A percentile compares a stretch with the other conserved stretches of the same genome.
phyloP scores from a whole-genome alignment of 2,888 invertebrate species.

The Zaprionus lineosus region DNA sequence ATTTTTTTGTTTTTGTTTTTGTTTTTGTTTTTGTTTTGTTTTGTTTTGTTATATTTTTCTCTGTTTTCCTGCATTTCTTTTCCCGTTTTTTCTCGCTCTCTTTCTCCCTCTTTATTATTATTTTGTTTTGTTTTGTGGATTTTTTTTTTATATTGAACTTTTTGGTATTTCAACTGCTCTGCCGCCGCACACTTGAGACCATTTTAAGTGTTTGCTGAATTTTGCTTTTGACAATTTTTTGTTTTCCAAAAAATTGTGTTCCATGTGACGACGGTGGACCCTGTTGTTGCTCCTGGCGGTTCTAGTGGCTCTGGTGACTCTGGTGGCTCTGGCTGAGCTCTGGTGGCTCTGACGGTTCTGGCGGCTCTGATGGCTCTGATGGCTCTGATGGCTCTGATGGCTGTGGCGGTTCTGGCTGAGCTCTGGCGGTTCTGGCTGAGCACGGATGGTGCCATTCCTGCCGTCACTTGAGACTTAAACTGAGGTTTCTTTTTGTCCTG shows the following conservation, averaged over 20 bases:
- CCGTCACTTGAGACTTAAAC: slow-evolving; percentile 30
- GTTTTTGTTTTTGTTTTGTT: slow-evolving; percentile 18
- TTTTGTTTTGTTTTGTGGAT: slow-evolving; percentile 12
- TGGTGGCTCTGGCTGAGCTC: no score
- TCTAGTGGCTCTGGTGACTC: no score
- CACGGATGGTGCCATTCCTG: no score
- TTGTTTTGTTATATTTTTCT: slow-evolving; percentile 10
- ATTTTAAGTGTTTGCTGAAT: slow-evolving; percentile 69
- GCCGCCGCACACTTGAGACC: slow-evolving; percentile 66
- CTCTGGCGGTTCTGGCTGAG: no score
- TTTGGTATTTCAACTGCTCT: slow-evolving; percentile 23
- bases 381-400: no score
- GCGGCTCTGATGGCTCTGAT: no score
- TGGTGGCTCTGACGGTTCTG: no score
- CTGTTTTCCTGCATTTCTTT: slow-evolving; percentile 14
- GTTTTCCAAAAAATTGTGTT: slow-evolving; percentile 25
- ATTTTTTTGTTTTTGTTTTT: slow-evolving; percentile 22
- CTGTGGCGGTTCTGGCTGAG: no score
- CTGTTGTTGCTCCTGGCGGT: background rate
- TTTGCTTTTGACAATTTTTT: slow-evolving; percentile 56
- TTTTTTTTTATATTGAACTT: slow-evolving; percentile 36
- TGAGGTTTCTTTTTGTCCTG: slow-evolving; percentile 10
- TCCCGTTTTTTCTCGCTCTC: background rate
- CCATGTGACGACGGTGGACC: slow-evolving; percentile 21
- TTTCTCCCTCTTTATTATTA: slow-evolving; percentile 10